A percentile compares a stretch with the other conserved stretches of the same genome.
Evolutionary conservation across 2,888 invertebrate genomes (phyloP).

Genomic region (Luffia ferchaultella): DNA sequence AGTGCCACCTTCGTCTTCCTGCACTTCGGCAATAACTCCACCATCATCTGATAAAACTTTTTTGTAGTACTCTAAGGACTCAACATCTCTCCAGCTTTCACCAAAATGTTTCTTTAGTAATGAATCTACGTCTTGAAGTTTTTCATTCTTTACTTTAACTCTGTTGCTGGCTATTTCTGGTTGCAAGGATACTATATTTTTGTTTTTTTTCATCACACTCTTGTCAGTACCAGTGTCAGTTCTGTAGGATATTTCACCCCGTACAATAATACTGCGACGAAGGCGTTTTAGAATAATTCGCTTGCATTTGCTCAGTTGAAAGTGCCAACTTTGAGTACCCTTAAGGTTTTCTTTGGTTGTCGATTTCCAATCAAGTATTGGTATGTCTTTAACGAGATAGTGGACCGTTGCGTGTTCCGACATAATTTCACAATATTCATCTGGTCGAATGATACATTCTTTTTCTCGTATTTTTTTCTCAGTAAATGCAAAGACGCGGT

Average conservation of each 20-base stretch:
- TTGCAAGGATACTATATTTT: neutral
- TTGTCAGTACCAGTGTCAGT: neutral
- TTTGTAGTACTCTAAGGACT: neutral
- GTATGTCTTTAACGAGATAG: conserved; percentile 2
- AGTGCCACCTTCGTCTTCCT: neutral
- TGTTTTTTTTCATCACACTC: neutral
- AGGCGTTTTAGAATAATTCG: neutral
- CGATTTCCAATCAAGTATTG: neutral
- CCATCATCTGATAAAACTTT: neutral
- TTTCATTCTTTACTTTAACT: neutral
- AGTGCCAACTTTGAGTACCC: neutral
- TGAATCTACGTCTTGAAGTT: neutral
- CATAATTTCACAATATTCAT: neutral
- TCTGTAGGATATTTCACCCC: neutral
- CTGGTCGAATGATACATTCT: neutral
- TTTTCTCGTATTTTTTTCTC: conserved; percentile 2
- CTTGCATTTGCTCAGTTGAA: neutral
- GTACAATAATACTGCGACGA: neutral
- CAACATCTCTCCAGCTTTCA: neutral
- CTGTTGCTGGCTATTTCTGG: neutral
- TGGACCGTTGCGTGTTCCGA: conserved; percentile 12
- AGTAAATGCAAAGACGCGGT: conserved; percentile 2
- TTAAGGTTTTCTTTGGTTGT: neutral
- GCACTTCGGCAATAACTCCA: neutral
- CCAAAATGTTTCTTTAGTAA: neutral